phyloP scores from a whole-genome alignment of 2,113 vertebrate genomes.

The Mesocricetus auratus region DNA sequence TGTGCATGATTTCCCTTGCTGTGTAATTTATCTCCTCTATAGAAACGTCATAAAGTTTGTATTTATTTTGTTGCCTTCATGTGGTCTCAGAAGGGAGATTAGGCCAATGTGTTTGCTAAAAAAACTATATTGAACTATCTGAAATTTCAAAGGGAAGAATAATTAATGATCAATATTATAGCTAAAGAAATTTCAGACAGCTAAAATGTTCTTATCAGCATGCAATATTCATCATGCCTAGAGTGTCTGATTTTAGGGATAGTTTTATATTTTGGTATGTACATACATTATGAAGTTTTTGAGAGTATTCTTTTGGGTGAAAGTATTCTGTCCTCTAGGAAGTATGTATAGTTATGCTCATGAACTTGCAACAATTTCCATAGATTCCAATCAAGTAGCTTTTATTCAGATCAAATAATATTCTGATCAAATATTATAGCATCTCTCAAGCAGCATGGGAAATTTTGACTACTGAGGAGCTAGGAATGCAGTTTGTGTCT shows the following conservation, averaged over 20 bases:
- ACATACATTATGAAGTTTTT: background rate
- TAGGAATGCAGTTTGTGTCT: background rate
- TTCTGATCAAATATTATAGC: background rate
- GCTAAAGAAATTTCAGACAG: background rate
- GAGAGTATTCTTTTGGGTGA: background rate
- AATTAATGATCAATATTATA: background rate
- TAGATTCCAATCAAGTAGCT: conserved; percentile 20
- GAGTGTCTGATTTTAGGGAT: background rate
- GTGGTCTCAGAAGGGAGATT: background rate
- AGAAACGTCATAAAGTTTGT: background rate
- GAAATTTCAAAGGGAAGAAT: conserved; percentile 21
- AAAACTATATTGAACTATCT: background rate
- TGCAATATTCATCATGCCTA: background rate
- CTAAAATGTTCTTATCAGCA: background rate
- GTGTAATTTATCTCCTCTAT: background rate
- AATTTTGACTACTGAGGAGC: background rate
- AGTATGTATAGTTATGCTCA: background rate
- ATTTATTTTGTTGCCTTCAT: conserved; percentile 22
- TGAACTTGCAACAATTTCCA: conserved; percentile 39
- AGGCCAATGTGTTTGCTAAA: background rate
- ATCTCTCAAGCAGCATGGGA: background rate
- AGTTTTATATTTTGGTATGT: conserved; percentile 28
- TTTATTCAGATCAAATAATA: conserved; percentile 25
- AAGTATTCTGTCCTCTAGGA: conserved; percentile 16
- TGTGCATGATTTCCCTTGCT: background rate